Conservation (phyloP, 1,140 invertebrate genomes). For the Tetranychus cinnabarinus region DNA sequence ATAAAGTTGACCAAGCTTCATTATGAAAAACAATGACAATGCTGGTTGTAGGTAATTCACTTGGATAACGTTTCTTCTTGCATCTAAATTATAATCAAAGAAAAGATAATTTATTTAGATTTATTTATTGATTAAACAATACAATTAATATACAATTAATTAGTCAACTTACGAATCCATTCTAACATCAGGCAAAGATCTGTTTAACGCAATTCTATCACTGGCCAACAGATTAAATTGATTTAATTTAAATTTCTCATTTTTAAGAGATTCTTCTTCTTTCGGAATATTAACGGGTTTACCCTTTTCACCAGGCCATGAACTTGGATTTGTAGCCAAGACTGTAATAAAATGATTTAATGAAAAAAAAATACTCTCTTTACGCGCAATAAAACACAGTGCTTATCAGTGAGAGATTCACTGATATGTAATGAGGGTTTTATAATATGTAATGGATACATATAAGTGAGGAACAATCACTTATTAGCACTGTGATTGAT, state of each 20-base stretch:
- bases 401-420: too few relatives aligned
- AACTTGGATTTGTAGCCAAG: slow-evolving; percentile 17
- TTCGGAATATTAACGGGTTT: slow-evolving; percentile 60
- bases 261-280: slow-evolving; percentile 57
- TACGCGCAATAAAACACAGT: too few relatives aligned
- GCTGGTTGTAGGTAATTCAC: slow-evolving; percentile 18
- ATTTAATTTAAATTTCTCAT: slow-evolving; percentile 80
- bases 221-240: slow-evolving; percentile 96
- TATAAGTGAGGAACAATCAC: too few relatives aligned
- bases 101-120: too few relatives aligned
- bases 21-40: slow-evolving; percentile 29
- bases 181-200: slow-evolving; percentile 78
- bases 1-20: slow-evolving; percentile 27
- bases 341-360: too few relatives aligned
- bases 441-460: too few relatives aligned
- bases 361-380: too few relatives aligned
- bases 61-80: slow-evolving; percentile 14
- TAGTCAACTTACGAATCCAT: slow-evolving; percentile 40
- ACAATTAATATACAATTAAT: too few relatives aligned
- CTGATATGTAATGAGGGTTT: too few relatives aligned
- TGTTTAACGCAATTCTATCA: slow-evolving; percentile 88
- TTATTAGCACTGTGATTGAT: too few relatives aligned
- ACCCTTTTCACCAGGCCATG: slow-evolving; percentile 63
- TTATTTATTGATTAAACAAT: too few relatives aligned
- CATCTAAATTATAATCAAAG: slow-evolving; percentile 7